Base-by-base conservation (phyloP, 2,888 invertebrate species). In the Nowickia ferox region DNA sequence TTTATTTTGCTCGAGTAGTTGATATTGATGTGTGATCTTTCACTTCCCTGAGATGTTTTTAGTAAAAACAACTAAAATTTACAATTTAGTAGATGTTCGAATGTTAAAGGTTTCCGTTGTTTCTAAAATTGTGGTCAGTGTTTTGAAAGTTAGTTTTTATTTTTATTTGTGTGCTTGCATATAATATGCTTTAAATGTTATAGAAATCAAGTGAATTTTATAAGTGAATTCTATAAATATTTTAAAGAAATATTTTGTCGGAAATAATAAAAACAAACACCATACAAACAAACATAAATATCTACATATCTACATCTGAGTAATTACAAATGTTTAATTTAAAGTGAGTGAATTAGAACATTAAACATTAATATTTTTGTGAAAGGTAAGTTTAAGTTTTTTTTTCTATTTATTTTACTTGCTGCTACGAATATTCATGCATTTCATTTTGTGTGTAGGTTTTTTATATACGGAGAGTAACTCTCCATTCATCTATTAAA, bases 41-140 rank as follows among this genome's bases (percentile, higher is more conserved):
- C 38, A 57, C 77, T 77, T 59, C 11, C 42, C 59, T 61, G 42
- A 84, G 72, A 72, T 78, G 79, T 53, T 78, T 84, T 78, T 74
- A 84, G 77, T 78, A 74, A 61, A 84, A 78, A 59, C 59, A 78
- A 61, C 66, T 68, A 44, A 84, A 74, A 40, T 66, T 78, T 84
- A 72, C 66, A 72, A 74, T 72, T 84, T 84, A 84, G 83, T 84
- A 77, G 83, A 51, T 72, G 77, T 68, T 46, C 48, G 83, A 78
- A 40, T 72, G 72, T 78, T 59, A 78, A 84, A 84, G 77, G 83
- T 78, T 84, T 72, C 59, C 72, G 77, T 84, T 84, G 83, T 74
- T 84, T 68, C 59, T 42, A 22, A 83, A 59, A 11, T 17, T 72
- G 17, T 74, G 9, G 13, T 51, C 65, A 38, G 83, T 66, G 77